phyloP scores from a whole-genome alignment of 2,797 vertebrate genomes.

The Protosalanx chinensis region DNA sequence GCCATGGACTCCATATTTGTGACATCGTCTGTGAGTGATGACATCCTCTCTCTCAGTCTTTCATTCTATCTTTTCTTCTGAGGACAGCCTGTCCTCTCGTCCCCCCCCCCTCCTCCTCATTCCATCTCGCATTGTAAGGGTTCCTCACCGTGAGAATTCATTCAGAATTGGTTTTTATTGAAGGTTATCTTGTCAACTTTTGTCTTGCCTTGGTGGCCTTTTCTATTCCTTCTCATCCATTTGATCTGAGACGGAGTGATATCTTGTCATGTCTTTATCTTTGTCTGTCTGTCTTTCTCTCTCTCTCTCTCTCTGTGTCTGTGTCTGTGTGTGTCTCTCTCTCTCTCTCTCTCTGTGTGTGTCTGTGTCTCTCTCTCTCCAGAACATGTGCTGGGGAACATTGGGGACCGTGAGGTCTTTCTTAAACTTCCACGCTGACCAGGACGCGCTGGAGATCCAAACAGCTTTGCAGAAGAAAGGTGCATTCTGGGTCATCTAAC shows the following conservation, averaged over 20 bases:
- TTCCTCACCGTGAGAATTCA: background rate
- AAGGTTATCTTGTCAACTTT: too few relatives aligned
- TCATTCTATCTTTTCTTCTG: background rate
- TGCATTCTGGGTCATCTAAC: slow-evolving; percentile 18
- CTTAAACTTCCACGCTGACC: slow-evolving; percentile 59
- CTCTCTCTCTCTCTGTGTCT: background rate
- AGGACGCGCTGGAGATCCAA: slow-evolving; percentile 50
- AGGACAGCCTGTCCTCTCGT: background rate
- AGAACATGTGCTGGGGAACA: slow-evolving; percentile 70
- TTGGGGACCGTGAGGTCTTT: slow-evolving; percentile 68
- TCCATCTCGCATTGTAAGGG: background rate
- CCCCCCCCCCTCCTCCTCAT: background rate
- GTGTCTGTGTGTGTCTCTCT: background rate
- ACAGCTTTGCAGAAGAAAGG: slow-evolving; percentile 66
- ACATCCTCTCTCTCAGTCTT: background rate
- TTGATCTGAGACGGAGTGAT: too few relatives aligned
- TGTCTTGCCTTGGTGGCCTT: too few relatives aligned
- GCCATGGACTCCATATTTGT: slow-evolving; percentile 56
- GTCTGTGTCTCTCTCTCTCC: background rate
- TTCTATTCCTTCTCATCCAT: background rate
- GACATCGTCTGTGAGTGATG: slow-evolving; percentile 49
- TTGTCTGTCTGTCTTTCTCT: background rate
- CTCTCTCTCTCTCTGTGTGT: background rate
- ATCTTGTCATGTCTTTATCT: background rate
- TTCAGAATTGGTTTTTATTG: too few relatives aligned